phyloP scores from a whole-genome alignment of 2,113 vertebrate genomes.

The Gila orcuttii region DNA sequence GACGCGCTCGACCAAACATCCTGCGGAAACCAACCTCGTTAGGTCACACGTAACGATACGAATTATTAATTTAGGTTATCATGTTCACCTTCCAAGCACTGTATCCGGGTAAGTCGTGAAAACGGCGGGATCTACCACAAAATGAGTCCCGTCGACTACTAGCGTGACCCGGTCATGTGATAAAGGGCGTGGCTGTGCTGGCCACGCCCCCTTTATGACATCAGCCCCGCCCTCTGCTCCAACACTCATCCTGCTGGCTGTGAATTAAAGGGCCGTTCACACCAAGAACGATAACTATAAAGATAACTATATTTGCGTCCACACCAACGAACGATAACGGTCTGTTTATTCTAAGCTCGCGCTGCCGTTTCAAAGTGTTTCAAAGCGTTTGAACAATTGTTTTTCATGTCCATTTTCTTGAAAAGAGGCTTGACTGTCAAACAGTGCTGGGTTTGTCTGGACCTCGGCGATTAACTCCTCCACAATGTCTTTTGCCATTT shows the following conservation, averaged over 20 bases:
- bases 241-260: background rate
- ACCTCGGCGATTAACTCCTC: no score
- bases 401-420: no score
- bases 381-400: no score
- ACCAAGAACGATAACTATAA: no score
- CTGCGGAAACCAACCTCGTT: conserved; percentile 62
- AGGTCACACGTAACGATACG: background rate
- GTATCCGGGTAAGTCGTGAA: conserved; percentile 97
- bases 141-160: conserved; percentile 96
- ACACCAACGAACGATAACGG: no score
- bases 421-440: no score
- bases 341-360: no score
- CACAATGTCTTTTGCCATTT: no score
- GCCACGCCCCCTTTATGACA: conserved; percentile 2
- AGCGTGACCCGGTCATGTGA: conserved; percentile 81
- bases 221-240: conserved; percentile 19
- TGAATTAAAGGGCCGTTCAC: background rate
- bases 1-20: conserved; percentile 98
- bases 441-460: no score
- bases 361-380: no score
- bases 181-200: background rate
- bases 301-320: no score
- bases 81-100: conserved; percentile 91
- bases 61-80: background rate
- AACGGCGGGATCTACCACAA: conserved; percentile 95